Evolutionary conservation across 2,797 vertebrate genomes (phyloP).

Genomic region (Lithobates pipiens): DNA sequence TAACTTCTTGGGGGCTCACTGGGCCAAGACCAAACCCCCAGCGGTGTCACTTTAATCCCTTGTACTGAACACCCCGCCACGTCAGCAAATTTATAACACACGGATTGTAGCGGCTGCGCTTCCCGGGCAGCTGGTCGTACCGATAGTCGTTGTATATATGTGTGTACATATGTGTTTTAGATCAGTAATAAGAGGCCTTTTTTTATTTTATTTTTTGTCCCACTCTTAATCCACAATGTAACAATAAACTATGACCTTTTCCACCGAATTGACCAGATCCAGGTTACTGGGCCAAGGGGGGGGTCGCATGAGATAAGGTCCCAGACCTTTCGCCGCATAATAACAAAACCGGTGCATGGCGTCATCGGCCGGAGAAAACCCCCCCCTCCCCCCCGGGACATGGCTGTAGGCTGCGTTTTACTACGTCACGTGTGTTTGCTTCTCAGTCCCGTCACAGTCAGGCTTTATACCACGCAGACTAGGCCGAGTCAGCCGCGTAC

Average conservation of each 20-base stretch:
- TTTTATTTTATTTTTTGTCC: slow-evolving; percentile 4
- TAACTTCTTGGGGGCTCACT: no score
- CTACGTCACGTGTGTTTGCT: not conserved
- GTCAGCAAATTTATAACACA: not conserved
- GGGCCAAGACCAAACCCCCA: not conserved
- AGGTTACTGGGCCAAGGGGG: no score
- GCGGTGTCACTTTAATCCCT: not conserved
- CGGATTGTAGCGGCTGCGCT: no score
- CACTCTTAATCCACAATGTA: not conserved
- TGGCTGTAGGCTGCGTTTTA: not conserved
- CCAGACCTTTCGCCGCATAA: no score
- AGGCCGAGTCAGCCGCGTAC: not conserved
- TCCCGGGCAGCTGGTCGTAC: not conserved
- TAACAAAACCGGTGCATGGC: no score
- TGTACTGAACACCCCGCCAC: not conserved
- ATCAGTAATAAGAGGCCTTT: not conserved
- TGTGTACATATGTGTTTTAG: slow-evolving; percentile 29
- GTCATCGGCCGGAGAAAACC: no score
- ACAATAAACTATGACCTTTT: not conserved
- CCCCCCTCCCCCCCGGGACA: no score
- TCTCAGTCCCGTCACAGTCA: not conserved
- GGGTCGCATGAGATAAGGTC: no score
- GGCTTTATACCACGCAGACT: not conserved
- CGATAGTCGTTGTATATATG: slow-evolving; percentile 17
- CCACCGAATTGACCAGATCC: not conserved